These are phyloP conservation scores for Muntiacus reevesi DNA, from an alignment of 2,113 vertebrate genomes.

Conservation along the genomic window DNA sequence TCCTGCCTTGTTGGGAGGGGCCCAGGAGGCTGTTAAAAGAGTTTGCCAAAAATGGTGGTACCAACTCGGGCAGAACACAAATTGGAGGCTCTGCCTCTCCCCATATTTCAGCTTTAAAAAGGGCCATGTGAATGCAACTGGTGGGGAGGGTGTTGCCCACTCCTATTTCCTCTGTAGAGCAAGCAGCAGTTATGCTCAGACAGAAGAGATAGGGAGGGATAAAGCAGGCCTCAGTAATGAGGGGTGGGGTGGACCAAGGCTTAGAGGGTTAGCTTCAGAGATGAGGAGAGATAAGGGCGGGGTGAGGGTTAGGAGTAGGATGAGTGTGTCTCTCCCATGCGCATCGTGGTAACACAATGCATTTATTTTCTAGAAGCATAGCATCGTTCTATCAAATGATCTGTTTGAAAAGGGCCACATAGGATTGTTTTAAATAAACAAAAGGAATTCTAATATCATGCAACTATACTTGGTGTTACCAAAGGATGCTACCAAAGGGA, in stretches of 20 bases:
- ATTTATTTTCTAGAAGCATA: neutral
- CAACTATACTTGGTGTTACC: neutral
- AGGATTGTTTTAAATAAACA: neutral
- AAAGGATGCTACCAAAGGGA: neutral
- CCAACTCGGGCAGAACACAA: neutral
- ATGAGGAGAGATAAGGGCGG: neutral
- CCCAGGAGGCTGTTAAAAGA: neutral
- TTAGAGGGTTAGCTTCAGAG: neutral
- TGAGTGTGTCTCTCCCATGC: neutral
- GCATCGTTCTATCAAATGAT: neutral
- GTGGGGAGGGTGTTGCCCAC: too few relatives aligned
- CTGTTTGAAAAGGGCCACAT: neutral
- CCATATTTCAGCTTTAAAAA: neutral
- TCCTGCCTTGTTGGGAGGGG: conserved; percentile 55
- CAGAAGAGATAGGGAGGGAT: neutral
- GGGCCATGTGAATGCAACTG: neutral
- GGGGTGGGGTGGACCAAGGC: neutral
- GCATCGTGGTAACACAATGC: neutral
- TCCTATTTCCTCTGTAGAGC: neutral
- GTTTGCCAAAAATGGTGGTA: conserved; percentile 44
- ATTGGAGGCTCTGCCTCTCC: neutral
- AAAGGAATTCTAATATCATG: neutral
- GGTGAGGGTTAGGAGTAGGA: neutral
- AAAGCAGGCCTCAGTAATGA: neutral
- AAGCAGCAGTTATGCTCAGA: neutral